A percentile compares a stretch with the other conserved stretches of the same genome.
Conservation (phyloP, 2,888 invertebrate species). For the Andrena praecox region DNA sequence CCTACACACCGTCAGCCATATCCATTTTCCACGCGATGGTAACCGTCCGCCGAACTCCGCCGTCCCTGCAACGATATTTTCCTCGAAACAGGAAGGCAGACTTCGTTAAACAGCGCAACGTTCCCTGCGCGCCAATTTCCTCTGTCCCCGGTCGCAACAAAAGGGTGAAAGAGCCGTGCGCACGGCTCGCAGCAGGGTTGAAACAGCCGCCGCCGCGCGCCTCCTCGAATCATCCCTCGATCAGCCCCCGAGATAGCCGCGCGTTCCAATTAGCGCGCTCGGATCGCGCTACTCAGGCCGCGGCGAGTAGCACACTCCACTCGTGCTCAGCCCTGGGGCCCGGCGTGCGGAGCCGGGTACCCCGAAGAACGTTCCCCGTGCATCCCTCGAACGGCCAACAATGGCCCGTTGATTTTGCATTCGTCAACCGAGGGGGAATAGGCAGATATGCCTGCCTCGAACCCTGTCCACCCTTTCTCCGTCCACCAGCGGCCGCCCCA, state of each 20-base stretch:
- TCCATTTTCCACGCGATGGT: too few relatives aligned
- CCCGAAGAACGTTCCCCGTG: conserved; percentile 38
- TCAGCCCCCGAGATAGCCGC: conserved; percentile 10
- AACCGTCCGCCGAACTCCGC: too few relatives aligned
- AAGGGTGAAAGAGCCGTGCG: not conserved
- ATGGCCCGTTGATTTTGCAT: conserved; percentile 82
- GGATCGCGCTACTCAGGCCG: conserved; percentile 11
- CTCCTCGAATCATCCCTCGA: conserved; percentile 12
- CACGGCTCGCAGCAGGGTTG: not conserved
- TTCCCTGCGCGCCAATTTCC: too few relatives aligned
- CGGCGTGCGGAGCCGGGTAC: conserved; percentile 27
- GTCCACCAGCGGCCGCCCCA: conserved; percentile 33
- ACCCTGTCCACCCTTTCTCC: conserved; percentile 57
- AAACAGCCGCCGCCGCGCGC: not conserved
- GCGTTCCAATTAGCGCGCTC: conserved; percentile 51
- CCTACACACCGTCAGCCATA: too few relatives aligned
- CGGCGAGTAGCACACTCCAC: conserved; percentile 28
- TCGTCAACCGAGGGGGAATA: conserved; percentile 68
- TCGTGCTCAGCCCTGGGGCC: conserved; percentile 36
- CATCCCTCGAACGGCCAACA: conserved; percentile 70
- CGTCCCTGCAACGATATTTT: too few relatives aligned
- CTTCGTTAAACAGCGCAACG: too few relatives aligned
- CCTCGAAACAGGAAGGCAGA: too few relatives aligned
- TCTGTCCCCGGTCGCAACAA: too few relatives aligned
- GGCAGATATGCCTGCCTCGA: conserved; percentile 33